Base-by-base conservation (phyloP, 23 tunicate species). In the Halocynthia aurantium region DNA sequence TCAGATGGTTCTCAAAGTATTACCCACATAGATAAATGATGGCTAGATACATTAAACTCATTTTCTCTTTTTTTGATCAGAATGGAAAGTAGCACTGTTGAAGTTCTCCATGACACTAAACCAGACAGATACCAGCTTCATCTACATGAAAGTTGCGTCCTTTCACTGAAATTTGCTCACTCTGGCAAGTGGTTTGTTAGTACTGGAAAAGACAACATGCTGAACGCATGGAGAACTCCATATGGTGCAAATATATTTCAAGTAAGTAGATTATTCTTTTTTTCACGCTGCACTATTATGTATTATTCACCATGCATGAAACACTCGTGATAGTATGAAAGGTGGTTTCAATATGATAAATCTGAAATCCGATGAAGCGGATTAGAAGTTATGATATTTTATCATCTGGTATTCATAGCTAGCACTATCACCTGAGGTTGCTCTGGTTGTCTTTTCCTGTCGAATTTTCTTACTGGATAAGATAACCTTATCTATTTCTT, bases 221-320 rank as follows among this genome's bases (percentile, higher is more conserved):
- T 93, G 54, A 93, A 93, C 58, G 83, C 88, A 7, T 93, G 98
- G 98, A 71, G 93, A 74, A 87, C 88, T 53, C 98, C 98, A 67
- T 93, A 86, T 70, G 98, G 93, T 61, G 98, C 98, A 18, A 82
- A 78, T 62, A 73, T 93, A 52, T 93, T 93, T 50, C 89, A 86
- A 81, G 98, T 93, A 80, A 18, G 53, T 18, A 10, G 44, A 31
- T 31, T 31, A 31, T 31, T 31, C 44, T 4, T 31, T 31, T 31
- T 31, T 31, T 31, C 44, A 31, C 44, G 2, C 2, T 31, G 44
- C 44, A 31, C 44, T 31, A 31, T 31, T 31, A 0, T 31, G 44
- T 31, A 31, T 31, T 1, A 31, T 31, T 31, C 44, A 31, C 44
- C 44, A 0, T 31, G 44, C 44, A 31, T 31, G 44, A 4, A 31